Percentiles rank a stretch among this genome's conserved stretches.
Evolutionary conservation across 2,888 invertebrate species (phyloP).

Genomic region (Phytoseiulus persimilis): DNA sequence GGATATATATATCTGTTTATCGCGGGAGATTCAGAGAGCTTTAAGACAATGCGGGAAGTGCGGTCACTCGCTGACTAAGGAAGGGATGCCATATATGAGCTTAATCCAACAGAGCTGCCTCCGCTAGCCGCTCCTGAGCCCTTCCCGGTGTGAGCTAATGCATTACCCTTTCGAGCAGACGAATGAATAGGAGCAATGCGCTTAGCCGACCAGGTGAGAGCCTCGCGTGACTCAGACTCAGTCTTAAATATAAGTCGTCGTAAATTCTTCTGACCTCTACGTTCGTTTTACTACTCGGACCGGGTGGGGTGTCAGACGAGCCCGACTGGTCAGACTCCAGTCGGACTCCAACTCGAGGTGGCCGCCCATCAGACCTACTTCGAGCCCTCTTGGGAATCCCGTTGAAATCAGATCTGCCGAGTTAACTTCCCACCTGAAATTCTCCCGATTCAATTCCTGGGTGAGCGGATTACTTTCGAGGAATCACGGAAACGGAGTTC

Average conservation of each 20-base stretch:
- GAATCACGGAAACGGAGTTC: neutral
- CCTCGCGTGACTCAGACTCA: neutral
- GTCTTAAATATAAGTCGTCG: constrained; percentile 5
- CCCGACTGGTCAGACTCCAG: neutral
- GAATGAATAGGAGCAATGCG: neutral
- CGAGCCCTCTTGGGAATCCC: neutral
- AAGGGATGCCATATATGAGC: neutral
- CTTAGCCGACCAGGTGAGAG: neutral
- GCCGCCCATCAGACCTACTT: neutral
- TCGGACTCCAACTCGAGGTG: neutral
- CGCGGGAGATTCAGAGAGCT: neutral
- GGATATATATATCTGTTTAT: neutral
- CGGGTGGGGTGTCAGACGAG: neutral
- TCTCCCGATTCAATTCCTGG: neutral
- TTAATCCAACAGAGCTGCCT: neutral
- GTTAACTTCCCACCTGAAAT: neutral
- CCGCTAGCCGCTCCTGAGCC: neutral
- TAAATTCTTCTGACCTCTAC: neutral
- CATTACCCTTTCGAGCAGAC: neutral
- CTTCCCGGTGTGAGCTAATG: neutral
- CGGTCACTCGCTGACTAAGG: neutral
- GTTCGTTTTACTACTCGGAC: neutral
- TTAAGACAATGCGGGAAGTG: neutral
- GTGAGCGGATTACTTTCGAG: neutral
- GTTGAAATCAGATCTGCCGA: neutral